Evolutionary conservation across 2,113 vertebrate genomes (phyloP).

Genomic region (Nycticorax nycticorax): DNA sequence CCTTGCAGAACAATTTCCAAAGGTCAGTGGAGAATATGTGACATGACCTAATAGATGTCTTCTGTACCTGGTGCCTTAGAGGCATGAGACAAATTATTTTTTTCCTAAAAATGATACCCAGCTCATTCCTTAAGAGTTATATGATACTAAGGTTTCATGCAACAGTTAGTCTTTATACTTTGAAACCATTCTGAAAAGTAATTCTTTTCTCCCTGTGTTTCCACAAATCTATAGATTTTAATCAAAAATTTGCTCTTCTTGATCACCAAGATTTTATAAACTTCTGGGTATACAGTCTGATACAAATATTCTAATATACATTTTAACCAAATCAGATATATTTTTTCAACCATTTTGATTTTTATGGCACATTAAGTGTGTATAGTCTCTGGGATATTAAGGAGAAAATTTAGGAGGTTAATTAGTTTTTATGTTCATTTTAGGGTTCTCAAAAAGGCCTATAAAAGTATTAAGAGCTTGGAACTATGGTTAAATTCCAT

Average conservation of each 20-base stretch:
- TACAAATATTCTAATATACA: neutral
- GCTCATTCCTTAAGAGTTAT: neutral
- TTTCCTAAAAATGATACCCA: neutral
- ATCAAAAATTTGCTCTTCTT: neutral
- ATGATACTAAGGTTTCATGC: neutral
- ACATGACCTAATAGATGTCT: neutral
- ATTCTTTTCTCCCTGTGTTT: neutral
- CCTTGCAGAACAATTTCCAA: neutral
- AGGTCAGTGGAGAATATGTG: neutral
- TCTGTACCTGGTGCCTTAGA: neutral
- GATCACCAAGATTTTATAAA: neutral
- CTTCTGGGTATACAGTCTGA: neutral
- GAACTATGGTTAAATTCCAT: neutral
- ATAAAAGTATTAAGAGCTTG: neutral
- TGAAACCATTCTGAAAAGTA: neutral
- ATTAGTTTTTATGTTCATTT: neutral
- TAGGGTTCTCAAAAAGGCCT: neutral
- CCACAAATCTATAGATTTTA: neutral
- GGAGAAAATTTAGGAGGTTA: neutral
- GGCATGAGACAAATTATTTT: neutral
- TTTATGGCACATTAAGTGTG: neutral
- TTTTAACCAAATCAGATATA: neutral
- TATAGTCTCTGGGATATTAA: neutral
- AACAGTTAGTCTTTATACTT: neutral
- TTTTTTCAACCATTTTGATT: neutral